Conservation (phyloP, 1,140 invertebrate genomes). For the Atta cephalotes region DNA sequence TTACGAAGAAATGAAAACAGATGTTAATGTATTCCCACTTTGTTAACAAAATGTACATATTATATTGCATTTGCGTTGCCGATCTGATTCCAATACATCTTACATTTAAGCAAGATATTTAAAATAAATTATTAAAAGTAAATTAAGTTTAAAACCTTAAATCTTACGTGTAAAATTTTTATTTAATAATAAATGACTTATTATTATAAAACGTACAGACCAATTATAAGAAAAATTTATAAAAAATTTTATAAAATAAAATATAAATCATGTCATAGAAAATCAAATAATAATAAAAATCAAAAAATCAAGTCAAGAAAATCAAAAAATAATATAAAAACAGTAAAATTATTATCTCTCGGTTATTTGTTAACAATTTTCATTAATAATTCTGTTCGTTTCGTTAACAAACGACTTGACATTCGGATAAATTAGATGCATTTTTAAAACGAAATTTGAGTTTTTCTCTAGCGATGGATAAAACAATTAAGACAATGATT, state of each 20-base stretch:
- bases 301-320: not conserved
- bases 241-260: not conserved
- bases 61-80: conserved; percentile 1
- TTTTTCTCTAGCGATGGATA: not conserved
- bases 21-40: conserved; percentile 23
- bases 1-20: conserved; percentile 16
- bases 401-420: not conserved
- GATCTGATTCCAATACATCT: conserved; percentile 21
- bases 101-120: not conserved
- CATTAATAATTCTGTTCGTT: not conserved
- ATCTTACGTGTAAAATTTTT: not conserved
- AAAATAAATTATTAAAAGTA: conserved; percentile 11
- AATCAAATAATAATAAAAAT: not conserved
- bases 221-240: not conserved
- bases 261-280: not conserved
- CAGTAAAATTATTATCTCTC: not conserved
- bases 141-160: not conserved
- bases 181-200: not conserved
- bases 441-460: not conserved
- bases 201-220: not conserved
- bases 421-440: not conserved
- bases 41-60: conserved; percentile 26
- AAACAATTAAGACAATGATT: conserved; percentile 39
- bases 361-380: not conserved
- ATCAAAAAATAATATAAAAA: not conserved